Evolutionary conservation across 2,113 vertebrate species (phyloP).

Genomic region (Nibea coibor): DNA sequence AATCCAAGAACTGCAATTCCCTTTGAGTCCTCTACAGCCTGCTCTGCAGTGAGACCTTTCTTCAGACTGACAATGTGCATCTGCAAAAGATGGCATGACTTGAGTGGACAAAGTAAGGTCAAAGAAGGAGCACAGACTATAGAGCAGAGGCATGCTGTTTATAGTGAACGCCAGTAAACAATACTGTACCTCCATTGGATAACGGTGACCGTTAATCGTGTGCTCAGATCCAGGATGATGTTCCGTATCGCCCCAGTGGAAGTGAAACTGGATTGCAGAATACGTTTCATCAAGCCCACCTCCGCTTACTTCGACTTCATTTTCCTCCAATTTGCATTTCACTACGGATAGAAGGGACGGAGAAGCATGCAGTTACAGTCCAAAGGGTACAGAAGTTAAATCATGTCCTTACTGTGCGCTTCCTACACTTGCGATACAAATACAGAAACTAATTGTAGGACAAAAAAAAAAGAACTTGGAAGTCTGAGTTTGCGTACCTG

Average conservation of each 20-base stretch:
- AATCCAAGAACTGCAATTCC: constrained; percentile 78
- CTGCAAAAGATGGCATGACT: constrained; percentile 40
- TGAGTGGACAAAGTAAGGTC: not conserved
- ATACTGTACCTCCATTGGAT: constrained; percentile 79
- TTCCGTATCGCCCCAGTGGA: constrained; percentile 80
- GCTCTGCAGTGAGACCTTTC: constrained; percentile 36
- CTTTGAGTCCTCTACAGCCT: constrained; percentile 35
- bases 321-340: constrained; percentile 34
- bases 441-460: not conserved
- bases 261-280: constrained; percentile 73
- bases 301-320: constrained; percentile 65
- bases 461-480: not conserved
- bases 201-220: constrained; percentile 66
- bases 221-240: constrained; percentile 80
- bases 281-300: constrained; percentile 76
- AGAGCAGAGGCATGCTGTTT: not conserved
- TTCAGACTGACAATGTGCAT: constrained; percentile 81
- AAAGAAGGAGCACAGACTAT: too few species aligned
- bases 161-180: not conserved
- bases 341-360: constrained; percentile 50
- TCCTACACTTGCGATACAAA: not conserved
- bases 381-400: not conserved
- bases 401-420: not conserved
- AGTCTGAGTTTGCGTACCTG: constrained; percentile 52
- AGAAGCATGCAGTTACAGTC: not conserved